These are phyloP conservation scores for Sternarchorhynchus goeldii DNA, from an alignment of 2,797 vertebrate species.

Conservation along the genomic window DNA sequence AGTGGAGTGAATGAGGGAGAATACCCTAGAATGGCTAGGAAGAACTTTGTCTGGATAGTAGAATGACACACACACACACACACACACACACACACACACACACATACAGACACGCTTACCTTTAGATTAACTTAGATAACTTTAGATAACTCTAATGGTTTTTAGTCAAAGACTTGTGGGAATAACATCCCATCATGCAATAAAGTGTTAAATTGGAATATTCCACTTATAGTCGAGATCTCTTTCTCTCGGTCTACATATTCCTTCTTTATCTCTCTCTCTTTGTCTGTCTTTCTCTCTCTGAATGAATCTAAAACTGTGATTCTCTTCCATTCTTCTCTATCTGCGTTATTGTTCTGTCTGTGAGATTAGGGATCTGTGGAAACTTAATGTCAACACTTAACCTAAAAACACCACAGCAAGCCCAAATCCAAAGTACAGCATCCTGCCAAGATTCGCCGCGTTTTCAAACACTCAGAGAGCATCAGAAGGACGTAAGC, in stretches of 20 bases:
- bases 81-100: neutral
- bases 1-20: neutral
- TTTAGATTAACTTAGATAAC: too few species aligned
- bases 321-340: neutral
- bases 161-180: conserved; percentile 6
- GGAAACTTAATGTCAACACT: too few species aligned
- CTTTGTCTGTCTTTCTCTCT: conserved; percentile 35
- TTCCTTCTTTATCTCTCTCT: neutral
- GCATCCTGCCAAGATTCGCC: too few species aligned
- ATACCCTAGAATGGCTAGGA: neutral
- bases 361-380: too few species aligned
- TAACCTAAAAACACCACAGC: too few species aligned
- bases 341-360: too few species aligned
- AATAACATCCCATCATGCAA: conserved; percentile 14
- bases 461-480: neutral
- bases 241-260: neutral
- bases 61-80: neutral
- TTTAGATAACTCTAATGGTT: neutral
- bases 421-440: too few species aligned
- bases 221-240: conserved; percentile 3
- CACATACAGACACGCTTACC: neutral
- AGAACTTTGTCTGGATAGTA: neutral
- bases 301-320: conserved; percentile 23
- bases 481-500: conserved; percentile 12
- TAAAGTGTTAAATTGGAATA: conserved; percentile 21